Base-by-base conservation (phyloP, 1,140 invertebrate genomes). In the Drosophila grimshawi region DNA sequence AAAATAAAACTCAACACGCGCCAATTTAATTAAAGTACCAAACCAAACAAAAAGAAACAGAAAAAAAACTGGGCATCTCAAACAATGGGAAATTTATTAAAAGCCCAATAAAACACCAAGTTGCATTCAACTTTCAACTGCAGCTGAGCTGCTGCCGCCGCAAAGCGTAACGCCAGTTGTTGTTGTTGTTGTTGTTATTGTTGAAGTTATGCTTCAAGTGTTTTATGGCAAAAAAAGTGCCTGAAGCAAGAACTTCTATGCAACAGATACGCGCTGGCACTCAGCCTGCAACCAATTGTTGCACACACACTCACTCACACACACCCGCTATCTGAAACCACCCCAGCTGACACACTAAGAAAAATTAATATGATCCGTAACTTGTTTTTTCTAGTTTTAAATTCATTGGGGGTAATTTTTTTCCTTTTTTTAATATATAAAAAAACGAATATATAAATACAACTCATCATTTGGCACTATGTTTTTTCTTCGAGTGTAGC, bases 11-110 rank as follows among this genome's bases (percentile, higher is more conserved):
- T 33, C 45, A 48, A 74, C 77, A 79, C 77, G 67, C 73, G 76
- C 67, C 63, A 68, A 83, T 77, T 88, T 71, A 65, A 68, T 81
- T 69, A 65, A 39, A 63, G 53, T 33, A n/a, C 59, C 80, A 78
- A 75, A 61, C 39, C 43, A 19, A 29, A 51, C 6, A 19, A 30
- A 52, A 39, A 37, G 29, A 37, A 59, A 35, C 45, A 43, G 49
- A 4, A 19, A 57, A 41, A 45, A 62, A 61, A 51, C 75, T 52
- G 55, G 19, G 19, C 19, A 19, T 19, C 19, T 43, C 30, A 65
- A 78, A 85, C 78, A 86, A 86, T 86, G 85, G 82, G 81, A 86
- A 86, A 86, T 86, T 86, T 74, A 86, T 86, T 77, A 86, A 81
- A 67, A 51, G 76, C 52, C 41, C 35, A 43, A 11, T 32, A 33